Evolutionary conservation across 2,888 invertebrate genomes (phyloP).

Genomic region (Disparrhopalites patrizii): DNA sequence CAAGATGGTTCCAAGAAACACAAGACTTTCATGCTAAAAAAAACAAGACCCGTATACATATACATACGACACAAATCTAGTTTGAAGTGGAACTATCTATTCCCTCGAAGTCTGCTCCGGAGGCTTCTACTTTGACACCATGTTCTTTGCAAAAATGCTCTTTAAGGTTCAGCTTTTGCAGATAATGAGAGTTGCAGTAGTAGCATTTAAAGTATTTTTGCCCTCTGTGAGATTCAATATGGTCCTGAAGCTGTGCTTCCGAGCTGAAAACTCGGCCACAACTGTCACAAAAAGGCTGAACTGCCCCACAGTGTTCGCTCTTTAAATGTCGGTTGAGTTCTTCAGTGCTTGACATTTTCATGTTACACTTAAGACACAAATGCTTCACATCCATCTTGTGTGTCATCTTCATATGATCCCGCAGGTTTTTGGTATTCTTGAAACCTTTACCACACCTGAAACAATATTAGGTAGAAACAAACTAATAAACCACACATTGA

Average conservation of each 20-base stretch:
- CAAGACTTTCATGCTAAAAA: no score
- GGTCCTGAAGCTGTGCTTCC: not conserved
- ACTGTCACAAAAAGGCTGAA: not conserved
- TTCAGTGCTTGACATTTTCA: no score
- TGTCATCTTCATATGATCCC: not conserved
- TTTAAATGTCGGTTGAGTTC: not conserved
- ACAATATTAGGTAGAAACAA: no score
- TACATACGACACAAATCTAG: no score
- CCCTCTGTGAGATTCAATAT: not conserved
- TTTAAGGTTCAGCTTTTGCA: slow-evolving; percentile 4
- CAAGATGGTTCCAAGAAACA: no score
- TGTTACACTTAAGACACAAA: not conserved
- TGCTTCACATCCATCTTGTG: slow-evolving; percentile 2
- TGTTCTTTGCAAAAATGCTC: slow-evolving; percentile 12
- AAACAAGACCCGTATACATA: no score
- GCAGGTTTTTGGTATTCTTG: slow-evolving; percentile 17
- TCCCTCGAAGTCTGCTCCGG: no score
- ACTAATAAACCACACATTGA: no score
- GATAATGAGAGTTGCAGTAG: slow-evolving; percentile 4
- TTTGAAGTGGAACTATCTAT: no score
- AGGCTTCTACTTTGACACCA: no score
- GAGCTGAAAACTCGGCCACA: not conserved
- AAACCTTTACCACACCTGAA: slow-evolving; percentile 12
- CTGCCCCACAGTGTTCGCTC: not conserved
- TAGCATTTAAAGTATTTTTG: slow-evolving; percentile 17